A percentile compares a stretch with the other conserved stretches of the same genome.
Conservation (phyloP, 2,888 invertebrate genomes). For the Drosophila setosimentum region DNA sequence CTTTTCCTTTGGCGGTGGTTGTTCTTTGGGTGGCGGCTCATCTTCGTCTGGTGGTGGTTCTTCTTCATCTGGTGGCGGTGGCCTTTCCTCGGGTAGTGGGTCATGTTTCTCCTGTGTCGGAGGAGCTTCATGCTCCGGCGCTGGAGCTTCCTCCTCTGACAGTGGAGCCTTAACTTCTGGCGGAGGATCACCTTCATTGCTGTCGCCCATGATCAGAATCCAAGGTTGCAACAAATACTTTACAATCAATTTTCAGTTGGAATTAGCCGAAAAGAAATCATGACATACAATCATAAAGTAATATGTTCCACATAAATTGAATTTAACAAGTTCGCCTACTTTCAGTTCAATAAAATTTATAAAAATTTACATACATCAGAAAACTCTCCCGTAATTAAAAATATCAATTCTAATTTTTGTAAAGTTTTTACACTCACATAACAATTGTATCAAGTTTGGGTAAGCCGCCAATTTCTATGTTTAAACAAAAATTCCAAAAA, state of each 20-base stretch:
- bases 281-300: not conserved
- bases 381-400: too few relatives aligned
- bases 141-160: not conserved
- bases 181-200: not conserved
- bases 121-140: not conserved
- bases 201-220: slow-evolving; percentile 23
- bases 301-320: not conserved
- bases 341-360: not conserved
- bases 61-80: not conserved
- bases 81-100: not conserved
- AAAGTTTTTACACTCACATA: too few relatives aligned
- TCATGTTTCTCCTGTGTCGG: not conserved
- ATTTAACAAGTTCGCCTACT: slow-evolving; percentile 31
- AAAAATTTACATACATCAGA: too few relatives aligned
- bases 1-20: not conserved
- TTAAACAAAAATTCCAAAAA: too few relatives aligned
- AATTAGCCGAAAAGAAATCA: slow-evolving; percentile 13
- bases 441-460: too few relatives aligned
- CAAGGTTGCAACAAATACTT: not conserved
- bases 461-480: too few relatives aligned
- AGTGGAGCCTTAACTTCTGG: not conserved
- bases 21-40: not conserved
- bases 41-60: not conserved
- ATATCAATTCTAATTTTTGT: too few relatives aligned
- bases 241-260: not conserved